Evolutionary conservation across 1,140 invertebrate species (phyloP).

Genomic region (Lethocerus indicus): DNA sequence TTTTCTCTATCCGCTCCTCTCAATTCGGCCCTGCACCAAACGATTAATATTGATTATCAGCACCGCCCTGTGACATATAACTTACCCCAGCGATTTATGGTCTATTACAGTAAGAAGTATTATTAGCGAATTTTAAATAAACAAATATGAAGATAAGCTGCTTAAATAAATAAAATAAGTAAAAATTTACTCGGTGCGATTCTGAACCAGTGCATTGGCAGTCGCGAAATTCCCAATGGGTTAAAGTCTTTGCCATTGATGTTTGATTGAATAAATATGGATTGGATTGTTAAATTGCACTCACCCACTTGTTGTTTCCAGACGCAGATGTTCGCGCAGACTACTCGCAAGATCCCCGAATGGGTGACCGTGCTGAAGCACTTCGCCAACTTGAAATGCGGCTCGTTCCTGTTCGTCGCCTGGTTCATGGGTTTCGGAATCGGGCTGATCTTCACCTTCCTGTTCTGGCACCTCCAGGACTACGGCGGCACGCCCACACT

Average conservation of each 20-base stretch:
- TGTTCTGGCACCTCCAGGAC: constrained; percentile 98
- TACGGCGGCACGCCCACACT: constrained; percentile 91
- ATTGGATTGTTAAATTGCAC: too few relatives aligned
- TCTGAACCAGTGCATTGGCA: too few relatives aligned
- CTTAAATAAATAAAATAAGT: too few relatives aligned
- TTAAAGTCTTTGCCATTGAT: too few relatives aligned
- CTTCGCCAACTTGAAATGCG: constrained; percentile 79
- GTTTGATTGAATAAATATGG: too few relatives aligned
- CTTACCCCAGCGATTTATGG: too few relatives aligned
- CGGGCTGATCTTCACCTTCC: constrained; percentile 95
- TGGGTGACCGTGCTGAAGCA: constrained; percentile 82
- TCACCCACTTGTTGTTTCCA: too few relatives aligned
- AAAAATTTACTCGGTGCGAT: too few relatives aligned
- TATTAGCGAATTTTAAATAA: too few relatives aligned
- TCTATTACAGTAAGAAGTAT: too few relatives aligned
- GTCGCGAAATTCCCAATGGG: too few relatives aligned
- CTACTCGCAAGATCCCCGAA: constrained; percentile 73
- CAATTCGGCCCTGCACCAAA: not conserved
- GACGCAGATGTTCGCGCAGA: constrained; percentile 88
- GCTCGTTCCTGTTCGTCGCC: constrained; percentile 86
- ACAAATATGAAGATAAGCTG: too few relatives aligned
- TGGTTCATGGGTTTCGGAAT: constrained; percentile 99
- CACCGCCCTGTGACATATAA: not conserved
- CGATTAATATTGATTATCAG: not conserved
- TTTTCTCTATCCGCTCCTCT: not conserved